Conservation (phyloP, 2,797 vertebrate genomes). For the Helarctos malayanus region DNA sequence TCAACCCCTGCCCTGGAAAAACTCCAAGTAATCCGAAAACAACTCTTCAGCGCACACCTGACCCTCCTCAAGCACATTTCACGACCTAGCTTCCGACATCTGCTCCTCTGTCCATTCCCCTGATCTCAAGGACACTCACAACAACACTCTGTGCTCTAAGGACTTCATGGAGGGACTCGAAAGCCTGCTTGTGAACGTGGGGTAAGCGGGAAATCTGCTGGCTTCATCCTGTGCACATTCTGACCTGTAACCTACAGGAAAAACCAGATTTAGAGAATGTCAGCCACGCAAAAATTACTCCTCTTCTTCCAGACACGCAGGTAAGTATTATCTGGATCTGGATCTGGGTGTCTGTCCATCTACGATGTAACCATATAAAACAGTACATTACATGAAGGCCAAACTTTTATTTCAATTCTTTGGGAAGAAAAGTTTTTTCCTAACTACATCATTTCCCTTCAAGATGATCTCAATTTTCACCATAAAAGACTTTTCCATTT, state of each 20-base stretch:
- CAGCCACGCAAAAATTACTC: neutral
- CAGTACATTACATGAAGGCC: neutral
- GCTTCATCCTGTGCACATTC: neutral
- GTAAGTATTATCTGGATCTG: neutral
- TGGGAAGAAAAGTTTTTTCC: slow-evolving; percentile 49
- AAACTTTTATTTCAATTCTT: neutral
- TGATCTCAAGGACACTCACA: too few relatives aligned
- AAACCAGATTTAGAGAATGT: neutral
- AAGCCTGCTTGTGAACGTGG: neutral
- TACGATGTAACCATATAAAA: neutral
- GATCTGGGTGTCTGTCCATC: neutral
- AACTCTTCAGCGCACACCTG: neutral
- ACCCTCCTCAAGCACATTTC: neutral
- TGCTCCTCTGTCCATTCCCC: neutral
- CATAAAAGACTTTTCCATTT: slow-evolving; percentile 43
- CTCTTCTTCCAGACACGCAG: neutral
- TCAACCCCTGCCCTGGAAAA: slow-evolving; percentile 34
- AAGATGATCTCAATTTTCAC: slow-evolving; percentile 68
- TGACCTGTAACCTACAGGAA: neutral
- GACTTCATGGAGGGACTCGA: too few relatives aligned
- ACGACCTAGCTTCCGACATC: neutral
- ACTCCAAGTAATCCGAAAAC: neutral
- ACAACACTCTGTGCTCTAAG: neutral
- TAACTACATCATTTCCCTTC: neutral
- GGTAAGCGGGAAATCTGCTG: neutral